Conservation (phyloP, 2,113 vertebrate genomes). For the Brachyhypopomus occidentalis region DNA sequence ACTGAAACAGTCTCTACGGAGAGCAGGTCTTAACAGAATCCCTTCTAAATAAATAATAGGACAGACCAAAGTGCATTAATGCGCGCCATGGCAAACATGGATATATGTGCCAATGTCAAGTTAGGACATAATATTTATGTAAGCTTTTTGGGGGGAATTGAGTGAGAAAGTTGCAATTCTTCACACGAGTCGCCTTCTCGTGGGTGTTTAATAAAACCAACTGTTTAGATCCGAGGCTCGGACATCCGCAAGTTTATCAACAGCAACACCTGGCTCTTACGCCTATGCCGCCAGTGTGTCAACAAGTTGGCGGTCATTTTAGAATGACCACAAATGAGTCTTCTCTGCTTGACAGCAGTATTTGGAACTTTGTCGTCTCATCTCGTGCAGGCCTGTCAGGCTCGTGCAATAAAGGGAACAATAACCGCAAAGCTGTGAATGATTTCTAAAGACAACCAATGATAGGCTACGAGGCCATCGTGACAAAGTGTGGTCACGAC, state of each 20-base stretch:
- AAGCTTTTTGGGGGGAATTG: too few relatives aligned
- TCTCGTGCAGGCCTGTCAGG: not conserved
- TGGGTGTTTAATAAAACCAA: too few relatives aligned
- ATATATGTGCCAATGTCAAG: not conserved
- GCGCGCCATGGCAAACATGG: not conserved
- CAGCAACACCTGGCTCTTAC: not conserved
- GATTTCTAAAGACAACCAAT: not conserved
- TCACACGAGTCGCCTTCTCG: too few relatives aligned
- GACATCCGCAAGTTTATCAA: not conserved
- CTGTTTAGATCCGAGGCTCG: too few relatives aligned
- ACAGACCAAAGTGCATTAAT: constrained; percentile 13
- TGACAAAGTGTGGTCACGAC: too few relatives aligned
- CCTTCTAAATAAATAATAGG: not conserved
- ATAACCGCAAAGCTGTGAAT: constrained; percentile 4
- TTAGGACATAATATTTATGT: not conserved
- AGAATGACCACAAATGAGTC: not conserved
- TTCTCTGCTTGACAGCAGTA: not conserved
- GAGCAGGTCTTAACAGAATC: not conserved
- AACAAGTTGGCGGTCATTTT: constrained; percentile 41
- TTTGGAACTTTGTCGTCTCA: not conserved
- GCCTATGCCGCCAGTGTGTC: not conserved
- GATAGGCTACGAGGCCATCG: too few relatives aligned
- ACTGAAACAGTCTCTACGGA: constrained; percentile 1
- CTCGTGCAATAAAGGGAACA: not conserved
- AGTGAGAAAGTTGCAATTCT: too few relatives aligned